Percentiles rank a stretch among this genome's conserved stretches.
These are phyloP conservation scores for Neoniphon sammara DNA, from an alignment of 2,797 vertebrate genomes.

Conservation along the genomic window DNA sequence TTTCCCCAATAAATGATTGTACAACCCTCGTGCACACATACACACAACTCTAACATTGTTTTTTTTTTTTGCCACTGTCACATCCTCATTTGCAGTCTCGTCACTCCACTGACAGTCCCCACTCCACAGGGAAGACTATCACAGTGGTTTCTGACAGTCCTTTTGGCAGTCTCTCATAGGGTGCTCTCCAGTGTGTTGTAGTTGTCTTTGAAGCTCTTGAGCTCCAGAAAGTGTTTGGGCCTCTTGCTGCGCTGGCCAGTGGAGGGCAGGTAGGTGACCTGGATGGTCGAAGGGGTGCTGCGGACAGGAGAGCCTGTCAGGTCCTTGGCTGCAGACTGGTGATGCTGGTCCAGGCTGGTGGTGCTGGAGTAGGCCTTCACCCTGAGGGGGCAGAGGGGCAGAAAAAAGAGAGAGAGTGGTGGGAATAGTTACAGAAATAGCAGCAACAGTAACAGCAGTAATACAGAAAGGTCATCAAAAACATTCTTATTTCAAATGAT, in stretches of 20 bases:
- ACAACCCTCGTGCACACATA: background rate
- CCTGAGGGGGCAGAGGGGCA: conserved; percentile 69
- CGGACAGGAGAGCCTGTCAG: conserved; percentile 88
- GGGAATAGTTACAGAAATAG: too few relatives aligned
- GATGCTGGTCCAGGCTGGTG: conserved; percentile 89
- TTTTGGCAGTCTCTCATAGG: conserved; percentile 77
- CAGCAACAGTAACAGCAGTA: too few relatives aligned
- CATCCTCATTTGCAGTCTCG: background rate
- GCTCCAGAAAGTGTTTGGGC: conserved; percentile 96
- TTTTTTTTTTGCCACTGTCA: background rate
- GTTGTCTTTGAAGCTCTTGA: conserved; percentile 99
- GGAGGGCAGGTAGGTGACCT: conserved; percentile 97
- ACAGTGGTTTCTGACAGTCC: background rate
- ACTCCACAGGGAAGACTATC: background rate
- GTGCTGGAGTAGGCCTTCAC: conserved; percentile 88
- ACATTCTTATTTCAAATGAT: too few relatives aligned
- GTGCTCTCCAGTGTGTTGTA: conserved; percentile 98
- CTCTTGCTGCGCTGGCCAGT: conserved; percentile 96
- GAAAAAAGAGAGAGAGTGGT: background rate
- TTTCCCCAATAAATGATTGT: background rate
- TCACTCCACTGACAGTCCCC: background rate
- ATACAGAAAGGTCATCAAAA: too few relatives aligned
- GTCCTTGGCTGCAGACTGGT: conserved; percentile 95
- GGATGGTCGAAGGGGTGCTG: conserved; percentile 89
- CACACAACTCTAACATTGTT: background rate